These are phyloP conservation scores for Acarapis woodi DNA, from an alignment of 1,140 invertebrate species.

Conservation along the genomic window DNA sequence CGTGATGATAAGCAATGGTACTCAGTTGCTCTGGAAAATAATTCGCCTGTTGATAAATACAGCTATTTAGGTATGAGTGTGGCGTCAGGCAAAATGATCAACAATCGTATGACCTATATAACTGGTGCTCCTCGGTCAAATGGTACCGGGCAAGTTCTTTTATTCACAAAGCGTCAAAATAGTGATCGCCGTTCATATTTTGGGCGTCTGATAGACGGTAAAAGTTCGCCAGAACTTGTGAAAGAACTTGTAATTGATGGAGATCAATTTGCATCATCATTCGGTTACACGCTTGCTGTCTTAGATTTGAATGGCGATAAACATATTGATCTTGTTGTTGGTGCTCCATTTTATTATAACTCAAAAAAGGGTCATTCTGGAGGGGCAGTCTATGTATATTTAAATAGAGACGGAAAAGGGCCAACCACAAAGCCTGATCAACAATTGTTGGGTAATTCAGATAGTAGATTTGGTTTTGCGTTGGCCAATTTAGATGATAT, in stretches of 20 bases:
- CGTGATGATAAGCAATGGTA: constrained; percentile 44
- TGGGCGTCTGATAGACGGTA: too few species aligned
- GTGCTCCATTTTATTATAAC: constrained; percentile 65
- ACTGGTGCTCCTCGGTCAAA: constrained; percentile 54
- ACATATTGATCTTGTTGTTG: constrained; percentile 57
- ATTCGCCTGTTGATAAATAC: constrained; percentile 52
- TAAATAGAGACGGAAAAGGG: constrained; percentile 21
- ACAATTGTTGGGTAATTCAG: constrained; percentile 32
- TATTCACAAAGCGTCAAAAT: constrained; percentile 30
- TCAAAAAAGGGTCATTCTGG: too few species aligned
- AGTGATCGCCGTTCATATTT: too few species aligned
- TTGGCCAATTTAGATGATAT: constrained; percentile 58
- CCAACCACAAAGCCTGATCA: constrained; percentile 12
- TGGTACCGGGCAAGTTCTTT: constrained; percentile 41
- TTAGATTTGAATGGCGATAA: constrained; percentile 61
- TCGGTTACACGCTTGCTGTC: constrained; percentile 52
- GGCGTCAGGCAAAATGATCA: constrained; percentile 36
- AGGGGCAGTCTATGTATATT: constrained; percentile 66
- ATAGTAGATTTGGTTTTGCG: constrained; percentile 56
- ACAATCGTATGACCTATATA: constrained; percentile 30
- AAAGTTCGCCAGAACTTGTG: constrained; percentile 6
- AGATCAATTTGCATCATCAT: constrained; percentile 22
- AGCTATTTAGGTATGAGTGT: constrained; percentile 58
- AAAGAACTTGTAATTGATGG: constrained; percentile 12
- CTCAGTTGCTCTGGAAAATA: constrained; percentile 28